phyloP scores from a whole-genome alignment of 2,113 vertebrate genomes.

The Rhea americana region DNA sequence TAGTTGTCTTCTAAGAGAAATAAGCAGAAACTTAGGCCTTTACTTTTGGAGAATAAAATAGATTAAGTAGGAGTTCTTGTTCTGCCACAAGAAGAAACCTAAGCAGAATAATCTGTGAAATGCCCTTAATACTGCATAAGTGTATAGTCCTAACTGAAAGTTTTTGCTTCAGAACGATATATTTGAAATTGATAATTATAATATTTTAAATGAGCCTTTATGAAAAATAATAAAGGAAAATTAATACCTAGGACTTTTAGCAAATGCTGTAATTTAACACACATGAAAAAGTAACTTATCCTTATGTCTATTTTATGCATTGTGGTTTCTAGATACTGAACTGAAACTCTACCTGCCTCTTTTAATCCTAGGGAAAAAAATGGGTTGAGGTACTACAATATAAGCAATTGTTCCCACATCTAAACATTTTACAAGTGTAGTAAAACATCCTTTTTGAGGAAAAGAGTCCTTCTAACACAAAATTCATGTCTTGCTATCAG shows the following conservation, averaged over 20 bases:
- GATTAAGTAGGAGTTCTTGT: neutral
- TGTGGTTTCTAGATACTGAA: neutral
- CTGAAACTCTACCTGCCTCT: neutral
- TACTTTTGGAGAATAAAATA: neutral
- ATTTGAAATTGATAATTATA: neutral
- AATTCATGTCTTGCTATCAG: neutral
- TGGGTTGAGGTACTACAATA: neutral
- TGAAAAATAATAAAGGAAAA: neutral
- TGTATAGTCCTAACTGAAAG: neutral
- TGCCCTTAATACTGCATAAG: neutral
- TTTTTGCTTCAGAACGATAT: neutral
- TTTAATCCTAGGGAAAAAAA: neutral
- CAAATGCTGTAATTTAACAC: neutral
- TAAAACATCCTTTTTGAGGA: neutral
- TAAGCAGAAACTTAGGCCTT: neutral
- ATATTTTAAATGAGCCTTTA: neutral
- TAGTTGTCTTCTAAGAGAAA: neutral
- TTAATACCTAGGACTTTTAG: neutral
- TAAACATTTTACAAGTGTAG: neutral
- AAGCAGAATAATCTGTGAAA: neutral
- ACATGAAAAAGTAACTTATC: neutral
- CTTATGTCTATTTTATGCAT: neutral
- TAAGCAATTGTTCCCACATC: neutral
- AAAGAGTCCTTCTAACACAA: neutral
- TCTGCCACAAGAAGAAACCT: neutral